These are phyloP conservation scores for Mormyrus proboscirostris DNA, from an alignment of 2,797 vertebrate genomes.

Conservation along the genomic window DNA sequence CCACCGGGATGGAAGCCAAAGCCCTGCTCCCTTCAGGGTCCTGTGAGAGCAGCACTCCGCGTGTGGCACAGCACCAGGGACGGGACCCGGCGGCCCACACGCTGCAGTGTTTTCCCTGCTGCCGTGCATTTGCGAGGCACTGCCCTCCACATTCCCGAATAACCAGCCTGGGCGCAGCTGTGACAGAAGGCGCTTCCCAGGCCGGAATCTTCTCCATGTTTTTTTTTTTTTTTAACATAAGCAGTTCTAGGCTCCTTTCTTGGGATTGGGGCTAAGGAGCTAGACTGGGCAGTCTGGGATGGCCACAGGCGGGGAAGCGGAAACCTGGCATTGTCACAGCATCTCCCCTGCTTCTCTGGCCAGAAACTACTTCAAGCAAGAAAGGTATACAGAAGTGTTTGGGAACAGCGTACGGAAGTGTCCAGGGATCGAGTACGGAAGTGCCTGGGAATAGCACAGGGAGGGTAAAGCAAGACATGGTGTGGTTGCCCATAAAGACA, in stretches of 20 bases:
- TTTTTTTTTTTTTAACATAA: background rate
- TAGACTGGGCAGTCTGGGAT: background rate
- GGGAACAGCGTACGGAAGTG: background rate
- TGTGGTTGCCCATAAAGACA: background rate
- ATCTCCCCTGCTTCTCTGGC: background rate
- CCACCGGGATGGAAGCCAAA: background rate
- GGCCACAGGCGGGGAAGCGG: background rate
- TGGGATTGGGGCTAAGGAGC: too few relatives aligned
- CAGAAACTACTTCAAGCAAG: background rate
- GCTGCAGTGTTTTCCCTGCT: background rate
- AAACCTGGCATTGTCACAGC: background rate
- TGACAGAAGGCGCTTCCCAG: background rate
- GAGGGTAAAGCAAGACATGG: background rate
- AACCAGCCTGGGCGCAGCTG: background rate
- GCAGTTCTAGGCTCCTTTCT: background rate
- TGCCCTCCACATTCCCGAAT: background rate
- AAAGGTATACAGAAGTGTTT: background rate
- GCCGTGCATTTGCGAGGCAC: background rate
- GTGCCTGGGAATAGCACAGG: background rate
- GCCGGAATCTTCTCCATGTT: background rate
- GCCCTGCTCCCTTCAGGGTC: background rate
- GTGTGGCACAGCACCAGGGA: background rate
- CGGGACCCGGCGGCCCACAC: background rate
- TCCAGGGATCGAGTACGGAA: background rate
- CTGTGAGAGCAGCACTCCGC: background rate